These are phyloP conservation scores for Liolophura sinensis DNA, from an alignment of 1,140 invertebrate species.

Conservation along the genomic window DNA sequence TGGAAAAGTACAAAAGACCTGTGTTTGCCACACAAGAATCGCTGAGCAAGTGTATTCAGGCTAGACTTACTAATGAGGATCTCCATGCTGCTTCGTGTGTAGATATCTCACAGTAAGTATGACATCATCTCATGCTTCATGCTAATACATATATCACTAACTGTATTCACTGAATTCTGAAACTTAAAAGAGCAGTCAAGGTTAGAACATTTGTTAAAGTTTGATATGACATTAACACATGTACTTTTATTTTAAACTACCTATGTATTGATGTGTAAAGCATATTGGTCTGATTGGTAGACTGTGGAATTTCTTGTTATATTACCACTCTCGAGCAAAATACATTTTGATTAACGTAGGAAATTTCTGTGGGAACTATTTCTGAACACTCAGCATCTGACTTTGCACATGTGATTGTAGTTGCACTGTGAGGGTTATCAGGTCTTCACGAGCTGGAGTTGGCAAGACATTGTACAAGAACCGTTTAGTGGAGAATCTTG, in stretches of 20 bases:
- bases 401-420: constrained; percentile 20
- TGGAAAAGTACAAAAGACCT: constrained; percentile 33
- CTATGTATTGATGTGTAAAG: background rate
- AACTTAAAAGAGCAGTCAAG: too few species aligned
- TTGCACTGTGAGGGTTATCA: constrained; percentile 38
- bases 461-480: constrained; percentile 46
- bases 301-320: background rate
- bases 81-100: constrained; percentile 13
- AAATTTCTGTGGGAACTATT: constrained; percentile 1
- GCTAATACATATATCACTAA: too few species aligned
- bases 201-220: too few species aligned
- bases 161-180: too few species aligned
- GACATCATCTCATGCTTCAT: too few species aligned
- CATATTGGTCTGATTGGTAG: too few species aligned
- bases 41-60: constrained; percentile 18
- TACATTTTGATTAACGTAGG: background rate
- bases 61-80: constrained; percentile 10
- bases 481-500: constrained; percentile 25
- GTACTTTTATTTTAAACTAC: background rate
- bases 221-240: background rate
- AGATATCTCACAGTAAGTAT: constrained; percentile 21
- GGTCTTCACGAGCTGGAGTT: constrained; percentile 43
- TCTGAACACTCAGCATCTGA: background rate
- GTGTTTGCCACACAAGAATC: constrained; percentile 7
- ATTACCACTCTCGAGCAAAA: background rate